These are phyloP conservation scores for Oceanodroma tethys DNA, from an alignment of 2,113 vertebrate genomes.

Conservation along the genomic window DNA sequence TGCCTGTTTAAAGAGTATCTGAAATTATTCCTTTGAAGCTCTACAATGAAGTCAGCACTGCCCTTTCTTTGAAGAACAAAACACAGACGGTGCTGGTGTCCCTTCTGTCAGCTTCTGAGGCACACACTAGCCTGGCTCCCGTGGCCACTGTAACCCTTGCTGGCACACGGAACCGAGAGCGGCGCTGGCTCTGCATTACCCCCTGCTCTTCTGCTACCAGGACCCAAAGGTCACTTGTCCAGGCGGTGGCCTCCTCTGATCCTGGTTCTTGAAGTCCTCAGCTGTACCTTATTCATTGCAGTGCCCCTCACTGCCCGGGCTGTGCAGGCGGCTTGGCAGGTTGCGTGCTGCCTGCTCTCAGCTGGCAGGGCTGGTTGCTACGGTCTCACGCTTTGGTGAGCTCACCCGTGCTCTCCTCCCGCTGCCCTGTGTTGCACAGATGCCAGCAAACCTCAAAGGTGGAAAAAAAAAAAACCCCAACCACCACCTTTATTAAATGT, in stretches of 20 bases:
- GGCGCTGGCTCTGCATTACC: not conserved
- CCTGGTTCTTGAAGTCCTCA: not conserved
- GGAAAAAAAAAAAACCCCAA: not conserved
- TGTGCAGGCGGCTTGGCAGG: not conserved
- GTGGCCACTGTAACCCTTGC: not conserved
- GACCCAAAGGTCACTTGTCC: not conserved
- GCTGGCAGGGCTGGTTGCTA: not conserved
- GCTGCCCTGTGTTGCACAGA: not conserved
- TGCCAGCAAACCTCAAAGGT: not conserved
- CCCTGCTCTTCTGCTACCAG: not conserved
- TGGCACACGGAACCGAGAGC: fast-evolving
- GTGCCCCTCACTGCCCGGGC: not conserved
- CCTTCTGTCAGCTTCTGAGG: not conserved
- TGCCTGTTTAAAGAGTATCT: not conserved
- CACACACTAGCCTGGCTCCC: not conserved
- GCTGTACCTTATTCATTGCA: not conserved
- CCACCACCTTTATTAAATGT: not conserved
- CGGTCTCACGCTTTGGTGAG: not conserved
- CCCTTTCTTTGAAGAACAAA: conserved; percentile 60
- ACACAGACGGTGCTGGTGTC: not conserved
- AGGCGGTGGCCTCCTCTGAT: not conserved
- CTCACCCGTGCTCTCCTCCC: not conserved
- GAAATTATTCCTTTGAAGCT: conserved; percentile 36
- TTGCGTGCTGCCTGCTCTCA: not conserved
- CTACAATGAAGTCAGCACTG: conserved; percentile 3